Conservation (phyloP, 2,888 invertebrate genomes). For the Netelia fuscicornis region DNA sequence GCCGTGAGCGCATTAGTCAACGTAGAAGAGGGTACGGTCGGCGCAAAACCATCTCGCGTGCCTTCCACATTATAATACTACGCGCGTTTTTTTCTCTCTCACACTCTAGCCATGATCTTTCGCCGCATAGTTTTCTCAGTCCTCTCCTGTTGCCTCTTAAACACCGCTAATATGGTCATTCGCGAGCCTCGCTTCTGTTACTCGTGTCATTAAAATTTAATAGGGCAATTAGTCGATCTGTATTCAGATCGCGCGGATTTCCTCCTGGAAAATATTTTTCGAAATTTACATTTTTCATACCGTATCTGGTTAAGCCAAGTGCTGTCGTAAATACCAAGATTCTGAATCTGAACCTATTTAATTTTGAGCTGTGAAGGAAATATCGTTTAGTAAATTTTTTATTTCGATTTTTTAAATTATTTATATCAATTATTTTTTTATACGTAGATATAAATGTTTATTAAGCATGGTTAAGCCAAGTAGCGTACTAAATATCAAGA, state of each 20-base stretch:
- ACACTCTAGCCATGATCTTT: neutral
- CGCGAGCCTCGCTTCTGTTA: conserved; percentile 11
- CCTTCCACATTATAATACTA: conserved; percentile 32
- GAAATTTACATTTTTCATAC: neutral
- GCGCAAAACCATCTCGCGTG: neutral
- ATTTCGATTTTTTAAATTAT: too few relatives aligned
- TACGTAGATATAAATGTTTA: too few relatives aligned
- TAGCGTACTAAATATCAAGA: too few relatives aligned
- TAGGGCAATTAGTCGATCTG: conserved; percentile 22
- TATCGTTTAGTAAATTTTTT: too few relatives aligned
- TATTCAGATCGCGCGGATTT: conserved; percentile 8
- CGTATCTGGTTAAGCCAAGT: too few relatives aligned
- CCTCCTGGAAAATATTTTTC: conserved; percentile 6
- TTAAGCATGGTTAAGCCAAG: too few relatives aligned
- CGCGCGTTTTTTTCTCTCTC: neutral
- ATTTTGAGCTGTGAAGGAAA: too few relatives aligned
- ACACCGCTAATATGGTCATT: conserved; percentile 43
- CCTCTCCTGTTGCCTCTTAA: conserved; percentile 6
- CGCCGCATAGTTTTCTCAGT: neutral
- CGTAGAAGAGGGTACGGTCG: neutral
- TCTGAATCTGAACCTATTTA: too few relatives aligned
- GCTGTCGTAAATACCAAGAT: too few relatives aligned
- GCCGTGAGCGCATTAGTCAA: conserved; percentile 47
- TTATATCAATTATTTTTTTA: too few relatives aligned
- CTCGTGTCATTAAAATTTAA: conserved; percentile 35